Conservation (phyloP, 2,888 invertebrate species). For the Tyria jacobaeae region DNA sequence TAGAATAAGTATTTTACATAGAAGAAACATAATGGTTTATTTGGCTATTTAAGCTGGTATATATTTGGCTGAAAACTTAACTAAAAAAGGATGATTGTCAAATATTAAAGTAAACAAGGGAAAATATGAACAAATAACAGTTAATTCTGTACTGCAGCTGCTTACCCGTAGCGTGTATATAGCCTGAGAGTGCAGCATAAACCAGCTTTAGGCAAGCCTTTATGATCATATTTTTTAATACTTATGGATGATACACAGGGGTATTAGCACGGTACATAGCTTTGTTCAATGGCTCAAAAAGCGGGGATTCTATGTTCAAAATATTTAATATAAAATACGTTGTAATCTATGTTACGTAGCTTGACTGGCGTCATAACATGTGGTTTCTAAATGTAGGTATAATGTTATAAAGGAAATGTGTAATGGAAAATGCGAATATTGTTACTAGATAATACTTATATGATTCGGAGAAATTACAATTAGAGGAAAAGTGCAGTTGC, state of each 20-base stretch:
- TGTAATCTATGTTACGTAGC: not conserved
- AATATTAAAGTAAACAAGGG: conserved; percentile 15
- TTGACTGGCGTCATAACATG: not conserved
- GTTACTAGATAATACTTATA: not conserved
- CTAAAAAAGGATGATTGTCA: no score
- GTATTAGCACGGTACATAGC: conserved; percentile 11
- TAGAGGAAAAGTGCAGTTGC: no score
- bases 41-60: no score
- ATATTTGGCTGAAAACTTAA: no score
- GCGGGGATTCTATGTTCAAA: conserved; percentile 2
- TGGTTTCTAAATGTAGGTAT: not conserved
- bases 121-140: conserved; percentile 12
- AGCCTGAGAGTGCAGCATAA: conserved; percentile 7
- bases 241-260: conserved; percentile 11
- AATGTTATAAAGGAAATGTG: not conserved
- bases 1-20: no score
- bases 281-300: conserved; percentile 16
- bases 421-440: not conserved
- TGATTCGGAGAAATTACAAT: no score
- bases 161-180: conserved; percentile 7
- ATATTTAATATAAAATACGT: not conserved
- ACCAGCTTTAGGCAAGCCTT: conserved; percentile 14
- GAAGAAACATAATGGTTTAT: no score
- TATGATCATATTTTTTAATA: conserved; percentile 13
- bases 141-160: conserved; percentile 9